A percentile compares a stretch with the other conserved stretches of the same genome.
Evolutionary conservation across 2,113 vertebrate species (phyloP).

Genomic region (Myotis yumanensis): DNA sequence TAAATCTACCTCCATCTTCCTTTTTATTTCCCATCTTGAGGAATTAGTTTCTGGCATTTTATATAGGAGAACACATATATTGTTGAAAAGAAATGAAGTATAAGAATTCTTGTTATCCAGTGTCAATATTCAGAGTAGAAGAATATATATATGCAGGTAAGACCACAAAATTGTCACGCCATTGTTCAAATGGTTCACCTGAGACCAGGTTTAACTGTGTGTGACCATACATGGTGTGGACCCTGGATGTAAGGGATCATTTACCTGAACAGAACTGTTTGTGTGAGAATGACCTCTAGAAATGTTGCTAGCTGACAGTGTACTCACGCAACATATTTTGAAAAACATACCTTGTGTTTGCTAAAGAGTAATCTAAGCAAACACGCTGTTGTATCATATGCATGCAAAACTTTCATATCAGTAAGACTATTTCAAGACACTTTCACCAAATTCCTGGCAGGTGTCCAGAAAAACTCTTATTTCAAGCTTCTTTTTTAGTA

Average conservation of each 20-base stretch:
- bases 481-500: background rate
- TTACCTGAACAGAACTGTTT: background rate
- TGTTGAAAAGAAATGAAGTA: background rate
- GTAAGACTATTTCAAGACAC: background rate
- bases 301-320: background rate
- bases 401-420: background rate
- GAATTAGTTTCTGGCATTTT: background rate
- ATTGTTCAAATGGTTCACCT: background rate
- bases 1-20: background rate
- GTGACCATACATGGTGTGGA: background rate
- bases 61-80: background rate
- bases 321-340: background rate
- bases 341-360: background rate
- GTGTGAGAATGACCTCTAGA: background rate
- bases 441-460: background rate
- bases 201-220: background rate
- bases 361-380: background rate
- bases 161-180: background rate
- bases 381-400: background rate
- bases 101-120: background rate
- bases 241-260: background rate
- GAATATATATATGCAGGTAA: background rate
- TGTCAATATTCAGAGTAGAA: background rate
- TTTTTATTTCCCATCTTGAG: background rate
- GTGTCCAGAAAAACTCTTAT: background rate